Conservation (phyloP, 1,140 invertebrate species). For the Bicyclus anynana region DNA sequence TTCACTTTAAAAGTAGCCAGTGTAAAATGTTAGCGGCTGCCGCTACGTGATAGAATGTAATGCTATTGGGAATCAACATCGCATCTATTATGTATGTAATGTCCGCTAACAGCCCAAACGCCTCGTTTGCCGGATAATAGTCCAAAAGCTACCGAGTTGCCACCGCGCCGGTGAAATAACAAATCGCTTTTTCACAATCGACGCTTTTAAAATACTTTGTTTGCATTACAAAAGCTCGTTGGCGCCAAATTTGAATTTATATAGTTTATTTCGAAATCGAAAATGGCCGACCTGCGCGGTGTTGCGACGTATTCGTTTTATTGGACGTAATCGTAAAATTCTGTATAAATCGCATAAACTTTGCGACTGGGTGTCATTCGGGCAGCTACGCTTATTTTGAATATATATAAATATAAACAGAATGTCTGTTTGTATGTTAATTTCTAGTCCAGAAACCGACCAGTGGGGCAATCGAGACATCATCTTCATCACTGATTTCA, state of each 20-base stretch:
- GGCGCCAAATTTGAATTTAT: constrained; percentile 51
- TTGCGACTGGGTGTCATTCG: not conserved
- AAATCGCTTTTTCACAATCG: constrained; percentile 34
- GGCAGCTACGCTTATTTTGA: not conserved
- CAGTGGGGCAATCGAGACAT: too few relatives aligned
- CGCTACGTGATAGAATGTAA: not conserved
- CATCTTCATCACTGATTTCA: too few relatives aligned
- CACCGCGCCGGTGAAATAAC: not conserved
- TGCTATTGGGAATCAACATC: not conserved
- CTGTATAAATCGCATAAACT: constrained; percentile 16
- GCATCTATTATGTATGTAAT: not conserved
- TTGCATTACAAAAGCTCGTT: constrained; percentile 38
- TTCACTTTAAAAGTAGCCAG: too few relatives aligned
- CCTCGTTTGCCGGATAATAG: not conserved
- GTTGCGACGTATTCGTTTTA: constrained; percentile 6
- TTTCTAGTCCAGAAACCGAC: too few relatives aligned
- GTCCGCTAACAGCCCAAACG: not conserved
- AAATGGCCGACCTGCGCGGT: constrained; percentile 37
- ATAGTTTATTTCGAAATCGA: constrained; percentile 38
- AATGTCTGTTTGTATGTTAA: too few relatives aligned
- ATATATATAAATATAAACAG: too few relatives aligned
- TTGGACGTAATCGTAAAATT: constrained; percentile 32
- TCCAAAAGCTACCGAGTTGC: not conserved
- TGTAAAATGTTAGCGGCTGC: too few relatives aligned
- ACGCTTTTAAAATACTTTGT: constrained; percentile 30